These are phyloP conservation scores for Aricia artaxerxes DNA, from an alignment of 2,888 invertebrate genomes.

Conservation along the genomic window DNA sequence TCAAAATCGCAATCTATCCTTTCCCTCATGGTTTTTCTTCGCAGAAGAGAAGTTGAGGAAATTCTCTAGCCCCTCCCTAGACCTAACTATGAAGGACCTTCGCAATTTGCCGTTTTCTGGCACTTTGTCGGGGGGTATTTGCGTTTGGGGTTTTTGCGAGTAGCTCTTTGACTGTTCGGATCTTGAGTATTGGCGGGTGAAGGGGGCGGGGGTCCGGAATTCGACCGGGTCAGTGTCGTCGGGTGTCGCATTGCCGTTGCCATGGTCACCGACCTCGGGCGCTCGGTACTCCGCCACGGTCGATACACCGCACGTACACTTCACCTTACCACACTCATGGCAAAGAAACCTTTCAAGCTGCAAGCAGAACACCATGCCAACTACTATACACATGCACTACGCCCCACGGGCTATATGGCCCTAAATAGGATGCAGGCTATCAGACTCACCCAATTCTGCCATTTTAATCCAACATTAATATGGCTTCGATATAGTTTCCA, in stretches of 20 bases:
- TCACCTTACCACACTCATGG: slow-evolving; percentile 85
- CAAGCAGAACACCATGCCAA: slow-evolving; percentile 82
- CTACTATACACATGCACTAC: slow-evolving; percentile 64
- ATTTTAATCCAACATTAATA: neutral
- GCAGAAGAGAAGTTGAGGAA: slow-evolving; percentile 62
- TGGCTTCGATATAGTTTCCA: neutral
- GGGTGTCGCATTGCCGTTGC: slow-evolving; percentile 22
- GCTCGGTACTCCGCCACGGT: slow-evolving; percentile 46
- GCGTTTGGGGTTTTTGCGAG: slow-evolving; percentile 42
- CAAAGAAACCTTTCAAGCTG: slow-evolving; percentile 88
- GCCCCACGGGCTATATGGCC: slow-evolving; percentile 47
- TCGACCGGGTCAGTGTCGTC: slow-evolving; percentile 49
- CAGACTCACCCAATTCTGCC: neutral
- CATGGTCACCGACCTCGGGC: slow-evolving; percentile 42
- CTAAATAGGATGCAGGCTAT: slow-evolving; percentile 21
- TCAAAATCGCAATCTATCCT: slow-evolving; percentile 52
- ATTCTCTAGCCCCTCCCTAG: slow-evolving; percentile 71
- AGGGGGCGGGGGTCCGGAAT: slow-evolving; percentile 53
- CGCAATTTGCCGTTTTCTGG: slow-evolving; percentile 40
- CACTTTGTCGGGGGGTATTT: slow-evolving; percentile 32
- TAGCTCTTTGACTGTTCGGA: slow-evolving; percentile 48
- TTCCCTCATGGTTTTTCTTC: slow-evolving; percentile 58
- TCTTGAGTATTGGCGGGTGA: slow-evolving; percentile 55
- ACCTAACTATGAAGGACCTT: slow-evolving; percentile 54
- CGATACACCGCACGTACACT: slow-evolving; percentile 79